Conservation (phyloP, 2,888 invertebrate species). For the Folsomia manolachei region DNA sequence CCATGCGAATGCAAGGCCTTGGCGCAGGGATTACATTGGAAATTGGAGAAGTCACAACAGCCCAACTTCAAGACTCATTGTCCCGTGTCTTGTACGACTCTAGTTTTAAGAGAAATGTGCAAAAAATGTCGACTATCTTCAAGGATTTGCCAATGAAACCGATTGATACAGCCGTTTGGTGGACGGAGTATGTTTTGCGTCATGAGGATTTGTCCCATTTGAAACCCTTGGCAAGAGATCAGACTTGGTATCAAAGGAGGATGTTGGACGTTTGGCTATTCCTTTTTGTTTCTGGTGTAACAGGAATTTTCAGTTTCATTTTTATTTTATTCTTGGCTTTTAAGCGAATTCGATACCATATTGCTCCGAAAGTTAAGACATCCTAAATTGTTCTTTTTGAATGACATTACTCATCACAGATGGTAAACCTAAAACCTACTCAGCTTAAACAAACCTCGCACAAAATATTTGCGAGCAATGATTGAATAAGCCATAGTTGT, state of each 20-base stretch:
- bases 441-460: no score
- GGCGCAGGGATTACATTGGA: constrained; percentile 29
- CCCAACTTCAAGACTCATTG: constrained; percentile 20
- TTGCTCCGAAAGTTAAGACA: no score
- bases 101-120: constrained; percentile 8
- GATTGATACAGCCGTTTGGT: constrained; percentile 18
- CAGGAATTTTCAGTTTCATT: neutral
- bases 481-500: no score
- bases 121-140: constrained; percentile 15
- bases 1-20: constrained; percentile 20
- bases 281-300: neutral
- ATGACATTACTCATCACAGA: no score
- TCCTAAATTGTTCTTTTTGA: no score
- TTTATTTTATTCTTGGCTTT: constrained; percentile 2
- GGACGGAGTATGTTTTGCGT: constrained; percentile 31
- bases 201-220: constrained; percentile 28
- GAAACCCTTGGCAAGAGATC: constrained; percentile 22
- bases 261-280: constrained; percentile 31
- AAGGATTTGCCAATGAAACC: constrained; percentile 23
- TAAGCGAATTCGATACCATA: neutral
- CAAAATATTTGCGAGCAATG: no score
- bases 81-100: constrained; percentile 5
- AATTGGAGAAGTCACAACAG: constrained; percentile 16
- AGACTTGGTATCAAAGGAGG: constrained; percentile 30
- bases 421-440: no score